Evolutionary conservation across 2,113 vertebrate genomes (phyloP), one percentile per base, ranked within the genome.

Genomic region (Daphoenositta chrysoptera): DNA sequence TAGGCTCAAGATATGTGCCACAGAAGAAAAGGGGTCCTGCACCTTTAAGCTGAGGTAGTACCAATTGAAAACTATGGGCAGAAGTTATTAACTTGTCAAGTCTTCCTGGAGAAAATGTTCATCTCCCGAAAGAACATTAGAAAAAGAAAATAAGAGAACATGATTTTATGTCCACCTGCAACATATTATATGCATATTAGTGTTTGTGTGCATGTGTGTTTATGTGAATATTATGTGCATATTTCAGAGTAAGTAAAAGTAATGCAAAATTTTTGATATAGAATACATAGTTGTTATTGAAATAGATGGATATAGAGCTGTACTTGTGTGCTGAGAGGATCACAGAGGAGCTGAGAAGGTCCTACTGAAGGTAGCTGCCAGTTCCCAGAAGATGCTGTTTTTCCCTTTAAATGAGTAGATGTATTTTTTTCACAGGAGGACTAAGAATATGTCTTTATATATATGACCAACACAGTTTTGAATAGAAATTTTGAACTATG

Each of bases 131-230:
- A 75, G 64, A 60, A 45, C 42, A 81, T 53, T 37, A 40, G 26
- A 15, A 53, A 77, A 60, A 72, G 44, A 57, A 42, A 69, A 45
- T 50, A 17, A 63, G 64, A 83, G 58, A 18, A 54, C 70, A 35
- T 76, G 26, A 66, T 87, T 10, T n/a, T 89, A 66, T 57, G 40
- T n/a, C 35, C 45, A 80, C 63, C 58, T 91, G 83, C 71, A 89
- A 57, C 4, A 3, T 37, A 64, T 60, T 86, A 31, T 40, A 26
- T 22, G 8, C 1, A 4, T 64, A 20, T 45, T 0, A 0, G 6
- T 75, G 40, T 65, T 88, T 35, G 8, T 54, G 37, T 8, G 2
- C 20, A 48, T 22, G 35, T 26, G 13, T 64, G 61, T 89, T 86
- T 76, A 33, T 63, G n/a, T 66, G 45, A 87, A n/a, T 65, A 56